Conservation (phyloP, 2,113 vertebrate species). For the Rhinoderma darwinii region DNA sequence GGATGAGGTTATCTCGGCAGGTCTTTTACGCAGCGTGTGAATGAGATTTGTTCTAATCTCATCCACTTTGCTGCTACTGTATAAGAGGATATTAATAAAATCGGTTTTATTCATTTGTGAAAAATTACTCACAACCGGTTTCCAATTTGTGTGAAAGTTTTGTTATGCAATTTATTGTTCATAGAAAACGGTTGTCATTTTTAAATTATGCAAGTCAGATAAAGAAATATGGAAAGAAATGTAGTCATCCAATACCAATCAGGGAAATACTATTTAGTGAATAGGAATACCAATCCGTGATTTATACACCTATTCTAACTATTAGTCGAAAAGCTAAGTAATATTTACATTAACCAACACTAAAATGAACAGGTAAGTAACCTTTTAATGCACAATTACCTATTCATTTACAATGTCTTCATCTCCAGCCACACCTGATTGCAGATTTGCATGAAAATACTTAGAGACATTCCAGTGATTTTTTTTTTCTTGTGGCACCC, state of each 20-base stretch:
- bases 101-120: too few species aligned
- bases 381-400: slow-evolving; percentile 34
- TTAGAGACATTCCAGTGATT: too few species aligned
- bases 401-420: slow-evolving; percentile 9
- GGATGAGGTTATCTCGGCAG: too few species aligned
- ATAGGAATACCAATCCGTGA: too few species aligned
- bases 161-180: not conserved
- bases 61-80: too few species aligned
- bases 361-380: slow-evolving; percentile 18
- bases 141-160: too few species aligned
- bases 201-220: not conserved
- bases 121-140: too few species aligned
- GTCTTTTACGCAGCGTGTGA: too few species aligned
- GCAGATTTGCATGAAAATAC: slow-evolving; percentile 49
- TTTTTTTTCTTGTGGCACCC: too few species aligned
- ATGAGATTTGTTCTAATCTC: too few species aligned
- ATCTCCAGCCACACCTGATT: slow-evolving; percentile 44
- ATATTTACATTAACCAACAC: slow-evolving; percentile 21
- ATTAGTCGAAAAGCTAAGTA: not conserved
- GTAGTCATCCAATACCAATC: not conserved
- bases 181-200: not conserved
- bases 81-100: too few species aligned
- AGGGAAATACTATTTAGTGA: not conserved
- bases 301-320: not conserved
- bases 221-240: not conserved